Evolutionary conservation across 2,888 invertebrate genomes (phyloP).

Genomic region (Eristalis pertinax): DNA sequence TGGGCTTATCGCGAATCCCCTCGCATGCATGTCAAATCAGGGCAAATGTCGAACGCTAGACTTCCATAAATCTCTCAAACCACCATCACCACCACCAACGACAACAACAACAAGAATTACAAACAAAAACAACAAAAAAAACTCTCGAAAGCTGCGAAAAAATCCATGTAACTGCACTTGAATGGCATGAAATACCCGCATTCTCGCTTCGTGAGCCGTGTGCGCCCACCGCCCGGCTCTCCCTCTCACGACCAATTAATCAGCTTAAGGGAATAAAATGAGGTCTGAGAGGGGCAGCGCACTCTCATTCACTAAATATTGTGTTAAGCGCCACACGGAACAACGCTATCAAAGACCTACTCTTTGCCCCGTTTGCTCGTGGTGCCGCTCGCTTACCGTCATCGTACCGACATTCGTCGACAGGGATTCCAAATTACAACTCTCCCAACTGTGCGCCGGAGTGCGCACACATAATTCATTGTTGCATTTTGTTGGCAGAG

Average conservation of each 20-base stretch:
- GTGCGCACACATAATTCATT: conserved; percentile 68
- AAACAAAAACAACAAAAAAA: conserved; percentile 4
- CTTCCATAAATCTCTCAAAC: not conserved
- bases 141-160: conserved; percentile 5
- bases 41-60: conserved; percentile 9
- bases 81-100: not conserved
- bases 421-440: conserved; percentile 57
- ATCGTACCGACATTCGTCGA: not conserved
- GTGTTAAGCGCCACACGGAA: conserved; percentile 60
- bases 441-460: conserved; percentile 46
- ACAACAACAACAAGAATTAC: not conserved
- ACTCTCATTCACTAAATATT: conserved; percentile 43
- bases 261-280: conserved; percentile 40
- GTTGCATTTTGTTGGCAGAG: conserved; percentile 62
- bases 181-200: not conserved
- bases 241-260: conserved; percentile 45
- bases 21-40: not conserved
- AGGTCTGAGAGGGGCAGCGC: conserved; percentile 24
- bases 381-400: not conserved
- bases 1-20: not conserved
- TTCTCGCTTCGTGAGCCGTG: not conserved
- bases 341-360: conserved; percentile 19
- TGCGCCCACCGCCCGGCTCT: not conserved
- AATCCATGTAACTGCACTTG: conserved; percentile 8
- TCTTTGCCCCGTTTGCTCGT: not conserved